phyloP scores from a whole-genome alignment of 1,140 invertebrate genomes.

The Trachymyrmex cornetzi region DNA sequence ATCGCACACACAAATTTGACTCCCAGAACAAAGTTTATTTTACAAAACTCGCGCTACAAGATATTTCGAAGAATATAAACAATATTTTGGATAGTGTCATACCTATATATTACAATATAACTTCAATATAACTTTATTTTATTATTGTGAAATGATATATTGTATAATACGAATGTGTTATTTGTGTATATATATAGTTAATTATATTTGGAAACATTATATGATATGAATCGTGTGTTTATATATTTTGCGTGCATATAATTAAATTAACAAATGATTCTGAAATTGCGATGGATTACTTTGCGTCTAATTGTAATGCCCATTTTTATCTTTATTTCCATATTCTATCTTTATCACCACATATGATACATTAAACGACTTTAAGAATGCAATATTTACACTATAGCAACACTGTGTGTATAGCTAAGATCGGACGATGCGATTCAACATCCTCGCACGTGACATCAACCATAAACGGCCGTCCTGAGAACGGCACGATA shows the following conservation, averaged over 20 bases:
- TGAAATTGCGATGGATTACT: background rate
- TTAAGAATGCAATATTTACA: conserved; percentile 51
- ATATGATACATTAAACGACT: conserved; percentile 16
- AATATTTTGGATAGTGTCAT: background rate
- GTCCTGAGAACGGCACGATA: conserved; percentile 55
- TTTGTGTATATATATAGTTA: too few relatives aligned
- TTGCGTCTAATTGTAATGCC: background rate
- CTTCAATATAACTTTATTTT: background rate
- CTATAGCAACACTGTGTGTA: background rate
- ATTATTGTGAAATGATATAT: background rate
- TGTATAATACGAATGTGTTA: background rate
- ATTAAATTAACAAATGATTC: background rate
- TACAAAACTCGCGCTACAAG: background rate
- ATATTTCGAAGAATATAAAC: conserved; percentile 9
- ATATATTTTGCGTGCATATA: background rate
- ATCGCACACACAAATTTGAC: conserved; percentile 34
- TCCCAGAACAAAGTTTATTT: conserved; percentile 24
- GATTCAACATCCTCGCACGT: conserved; percentile 74
- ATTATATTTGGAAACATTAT: background rate
- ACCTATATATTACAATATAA: background rate
- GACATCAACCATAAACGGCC: conserved; percentile 80
- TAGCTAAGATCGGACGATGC: background rate
- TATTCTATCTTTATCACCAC: background rate
- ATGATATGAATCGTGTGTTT: background rate
- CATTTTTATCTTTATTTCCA: background rate